phyloP scores from a whole-genome alignment of 2,797 vertebrate species.

The Danio aesculapii region DNA sequence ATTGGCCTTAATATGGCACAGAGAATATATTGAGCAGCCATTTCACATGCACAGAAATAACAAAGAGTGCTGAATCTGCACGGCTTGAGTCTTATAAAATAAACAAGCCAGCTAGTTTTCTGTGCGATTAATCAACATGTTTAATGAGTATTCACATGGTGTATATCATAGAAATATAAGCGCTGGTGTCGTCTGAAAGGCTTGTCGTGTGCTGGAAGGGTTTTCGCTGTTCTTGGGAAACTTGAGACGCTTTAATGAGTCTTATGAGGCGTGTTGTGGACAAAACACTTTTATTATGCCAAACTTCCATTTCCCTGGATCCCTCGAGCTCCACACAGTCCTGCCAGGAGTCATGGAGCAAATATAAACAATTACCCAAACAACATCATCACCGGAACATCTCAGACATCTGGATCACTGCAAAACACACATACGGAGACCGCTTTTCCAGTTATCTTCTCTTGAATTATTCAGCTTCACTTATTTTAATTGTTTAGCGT shows the following conservation, averaged over 20 bases:
- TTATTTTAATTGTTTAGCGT: too few species aligned
- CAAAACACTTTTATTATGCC: constrained; percentile 53
- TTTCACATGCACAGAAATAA: too few species aligned
- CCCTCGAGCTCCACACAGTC: constrained; percentile 27
- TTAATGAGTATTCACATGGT: too few species aligned
- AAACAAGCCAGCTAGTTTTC: too few species aligned
- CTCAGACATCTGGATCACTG: background rate
- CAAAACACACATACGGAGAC: background rate
- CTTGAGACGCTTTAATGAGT: constrained; percentile 52
- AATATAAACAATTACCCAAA: constrained; percentile 2
- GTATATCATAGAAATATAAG: too few species aligned
- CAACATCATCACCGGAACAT: background rate
- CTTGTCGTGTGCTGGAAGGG: background rate
- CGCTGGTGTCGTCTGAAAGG: background rate
- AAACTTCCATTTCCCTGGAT: constrained; percentile 20
- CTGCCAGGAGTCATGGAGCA: background rate
- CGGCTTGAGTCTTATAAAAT: too few species aligned
- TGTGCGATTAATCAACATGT: too few species aligned
- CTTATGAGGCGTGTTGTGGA: constrained; percentile 57
- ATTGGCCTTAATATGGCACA: too few species aligned
- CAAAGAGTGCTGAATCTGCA: too few species aligned
- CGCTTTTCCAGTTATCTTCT: too few species aligned
- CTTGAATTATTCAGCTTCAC: too few species aligned
- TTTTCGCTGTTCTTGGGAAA: constrained; percentile 46
- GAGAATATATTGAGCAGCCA: too few species aligned